phyloP scores from a whole-genome alignment of 1,140 invertebrate species.

The Drosophila grimshawi region DNA sequence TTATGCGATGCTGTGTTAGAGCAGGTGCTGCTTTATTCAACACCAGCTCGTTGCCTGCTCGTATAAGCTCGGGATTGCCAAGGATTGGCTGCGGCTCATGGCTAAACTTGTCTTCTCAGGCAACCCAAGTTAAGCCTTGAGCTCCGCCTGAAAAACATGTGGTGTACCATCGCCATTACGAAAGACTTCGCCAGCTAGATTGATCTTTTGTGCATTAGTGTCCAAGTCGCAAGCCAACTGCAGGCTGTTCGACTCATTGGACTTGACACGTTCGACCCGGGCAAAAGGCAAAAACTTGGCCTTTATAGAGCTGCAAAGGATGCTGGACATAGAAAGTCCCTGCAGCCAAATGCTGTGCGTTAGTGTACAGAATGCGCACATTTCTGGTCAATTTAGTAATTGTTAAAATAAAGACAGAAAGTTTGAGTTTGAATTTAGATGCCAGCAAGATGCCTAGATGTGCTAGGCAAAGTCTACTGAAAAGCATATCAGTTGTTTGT shows the following conservation, averaged over 20 bases:
- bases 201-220: constrained; percentile 27
- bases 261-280: constrained; percentile 7
- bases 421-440: neutral
- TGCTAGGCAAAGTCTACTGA: constrained; percentile 14
- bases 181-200: constrained; percentile 85
- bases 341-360: constrained; percentile 11
- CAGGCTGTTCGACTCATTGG: constrained; percentile 4
- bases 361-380: constrained; percentile 21
- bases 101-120: constrained; percentile 92
- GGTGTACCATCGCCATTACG: constrained; percentile 96
- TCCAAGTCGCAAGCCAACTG: constrained; percentile 32
- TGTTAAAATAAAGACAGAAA: neutral
- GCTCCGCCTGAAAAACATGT: constrained; percentile 98
- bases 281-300: constrained; percentile 34
- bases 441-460: neutral
- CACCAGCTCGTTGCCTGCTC: constrained; percentile 91
- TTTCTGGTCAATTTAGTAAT: neutral
- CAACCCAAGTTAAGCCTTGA: constrained; percentile 93
- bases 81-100: constrained; percentile 95
- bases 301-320: constrained; percentile 1
- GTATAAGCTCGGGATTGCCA: constrained; percentile 90
- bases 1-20: constrained; percentile 90
- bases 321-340: constrained; percentile 4
- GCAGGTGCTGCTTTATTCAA: constrained; percentile 92
- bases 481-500: neutral